phyloP scores from a whole-genome alignment of 2,797 vertebrate species.

The Trachops cirrhosus region DNA sequence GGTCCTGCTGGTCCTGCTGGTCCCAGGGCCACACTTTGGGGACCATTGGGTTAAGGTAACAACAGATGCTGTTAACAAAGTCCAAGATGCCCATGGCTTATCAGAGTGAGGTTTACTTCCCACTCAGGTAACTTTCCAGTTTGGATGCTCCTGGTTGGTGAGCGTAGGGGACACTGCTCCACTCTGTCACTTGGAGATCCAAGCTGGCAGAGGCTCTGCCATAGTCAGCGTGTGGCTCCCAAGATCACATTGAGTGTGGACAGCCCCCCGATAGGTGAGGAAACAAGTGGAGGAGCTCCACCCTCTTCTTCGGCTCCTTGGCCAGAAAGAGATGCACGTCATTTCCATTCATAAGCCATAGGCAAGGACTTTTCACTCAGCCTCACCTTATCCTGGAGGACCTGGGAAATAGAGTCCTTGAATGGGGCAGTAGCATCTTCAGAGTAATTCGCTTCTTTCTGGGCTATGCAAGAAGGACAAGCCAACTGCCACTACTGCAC shows the following conservation, averaged over 20 bases:
- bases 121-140: not conserved
- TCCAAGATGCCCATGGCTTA: not conserved
- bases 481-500: not conserved
- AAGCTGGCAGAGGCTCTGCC: not conserved
- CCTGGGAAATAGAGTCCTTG: not conserved
- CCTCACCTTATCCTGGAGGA: not conserved
- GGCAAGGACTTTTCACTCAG: not conserved
- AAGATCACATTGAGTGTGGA: not conserved
- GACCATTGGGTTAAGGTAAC: not conserved
- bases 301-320: not conserved
- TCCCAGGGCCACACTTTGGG: not conserved
- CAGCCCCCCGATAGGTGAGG: too few species aligned
- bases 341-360: not conserved
- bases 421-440: not conserved
- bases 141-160: not conserved
- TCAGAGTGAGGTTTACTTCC: not conserved
- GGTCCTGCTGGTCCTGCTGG: not conserved
- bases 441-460: not conserved
- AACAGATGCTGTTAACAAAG: not conserved
- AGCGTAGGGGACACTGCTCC: not conserved
- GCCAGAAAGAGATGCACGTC: not conserved
- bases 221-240: not conserved
- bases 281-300: not conserved
- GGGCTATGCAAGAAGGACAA: not conserved
- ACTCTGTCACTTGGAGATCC: not conserved